phyloP scores from a whole-genome alignment of 2,113 vertebrate genomes.

The Podarcis cretensis region DNA sequence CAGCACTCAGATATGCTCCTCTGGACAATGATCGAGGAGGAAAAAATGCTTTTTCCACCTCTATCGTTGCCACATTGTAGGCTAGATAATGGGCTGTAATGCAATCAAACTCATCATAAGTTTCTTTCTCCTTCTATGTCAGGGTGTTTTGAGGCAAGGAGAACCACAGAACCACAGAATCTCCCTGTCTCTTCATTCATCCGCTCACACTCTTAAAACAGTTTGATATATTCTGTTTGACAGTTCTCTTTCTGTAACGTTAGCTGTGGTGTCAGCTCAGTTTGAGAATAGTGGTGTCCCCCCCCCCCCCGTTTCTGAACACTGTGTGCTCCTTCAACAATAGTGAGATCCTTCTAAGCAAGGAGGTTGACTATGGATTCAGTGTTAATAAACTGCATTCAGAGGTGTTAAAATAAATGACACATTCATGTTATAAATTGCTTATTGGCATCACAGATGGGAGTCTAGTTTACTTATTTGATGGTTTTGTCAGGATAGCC shows the following conservation, averaged over 20 bases:
- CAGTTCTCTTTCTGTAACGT: not conserved
- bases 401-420: not conserved
- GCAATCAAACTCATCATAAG: too few relatives aligned
- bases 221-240: not conserved
- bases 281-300: not conserved
- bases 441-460: not conserved
- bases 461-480: not conserved
- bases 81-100: too few relatives aligned
- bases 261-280: not conserved
- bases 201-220: not conserved
- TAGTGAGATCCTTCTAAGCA: not conserved
- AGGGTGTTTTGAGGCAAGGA: not conserved
- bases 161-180: not conserved
- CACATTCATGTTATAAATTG: too few relatives aligned
- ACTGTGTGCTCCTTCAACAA: not conserved
- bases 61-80: too few relatives aligned
- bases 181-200: not conserved
- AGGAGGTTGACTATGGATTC: not conserved
- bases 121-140: too few relatives aligned
- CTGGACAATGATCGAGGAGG: too few relatives aligned
- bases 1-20: too few relatives aligned
- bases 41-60: too few relatives aligned
- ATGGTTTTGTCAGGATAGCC: not conserved
- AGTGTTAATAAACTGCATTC: not conserved
- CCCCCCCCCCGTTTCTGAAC: too few relatives aligned